Conservation (phyloP, 2,888 invertebrate species). For the Isotomurus palustris region DNA sequence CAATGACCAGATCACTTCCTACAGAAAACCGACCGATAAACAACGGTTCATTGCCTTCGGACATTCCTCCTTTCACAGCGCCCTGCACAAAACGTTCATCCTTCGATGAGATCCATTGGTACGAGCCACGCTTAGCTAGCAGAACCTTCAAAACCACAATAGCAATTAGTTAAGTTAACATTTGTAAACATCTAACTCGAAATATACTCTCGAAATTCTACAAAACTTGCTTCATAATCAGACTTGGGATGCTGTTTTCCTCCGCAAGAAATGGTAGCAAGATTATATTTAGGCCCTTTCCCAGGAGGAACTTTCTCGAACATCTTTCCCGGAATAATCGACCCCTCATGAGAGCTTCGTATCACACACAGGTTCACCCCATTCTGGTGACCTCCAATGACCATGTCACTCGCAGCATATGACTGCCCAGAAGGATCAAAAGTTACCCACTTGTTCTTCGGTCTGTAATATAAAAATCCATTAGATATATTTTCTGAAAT, state of each 20-base stretch:
- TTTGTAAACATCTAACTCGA: no score
- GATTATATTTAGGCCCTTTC: no score
- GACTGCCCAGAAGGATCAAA: no score
- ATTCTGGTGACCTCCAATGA: background rate
- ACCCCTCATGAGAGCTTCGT: background rate
- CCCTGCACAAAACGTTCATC: background rate
- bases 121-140: background rate
- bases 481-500: no score
- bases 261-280: constrained; percentile 4
- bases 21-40: constrained; percentile 6
- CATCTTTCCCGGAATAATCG: constrained; percentile 8
- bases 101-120: constrained; percentile 4
- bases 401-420: no score
- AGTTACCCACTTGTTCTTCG: constrained; percentile 8
- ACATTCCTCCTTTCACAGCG: constrained; percentile 4
- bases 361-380: constrained; percentile 3
- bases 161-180: no score
- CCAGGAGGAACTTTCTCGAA: background rate
- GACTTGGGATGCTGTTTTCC: background rate
- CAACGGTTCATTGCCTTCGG: constrained; percentile 6
- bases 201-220: no score
- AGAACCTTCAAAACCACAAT: constrained; percentile 7
- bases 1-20: background rate
- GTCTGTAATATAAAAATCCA: background rate
- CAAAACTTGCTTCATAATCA: constrained; percentile 2